Base-by-base conservation (phyloP, 37 sponge, comb jelly and placozoan species). In the Corticium candelabrum region DNA sequence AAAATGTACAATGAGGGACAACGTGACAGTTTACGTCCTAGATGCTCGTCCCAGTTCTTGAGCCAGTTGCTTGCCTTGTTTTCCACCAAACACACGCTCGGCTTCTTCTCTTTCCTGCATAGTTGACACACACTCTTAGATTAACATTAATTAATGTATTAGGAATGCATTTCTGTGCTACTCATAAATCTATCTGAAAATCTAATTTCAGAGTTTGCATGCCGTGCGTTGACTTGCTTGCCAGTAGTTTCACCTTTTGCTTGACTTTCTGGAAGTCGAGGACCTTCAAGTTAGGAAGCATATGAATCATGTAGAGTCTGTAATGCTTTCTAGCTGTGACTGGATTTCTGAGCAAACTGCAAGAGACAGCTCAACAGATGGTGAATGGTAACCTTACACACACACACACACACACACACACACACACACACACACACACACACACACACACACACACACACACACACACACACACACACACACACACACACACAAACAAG, bases 191-290 rank as follows among this genome's bases (percentile, higher is more conserved):
- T n/a, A n/a, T n/a, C n/a, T n/a, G n/a, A n/a, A n/a, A n/a, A n/a
- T n/a, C n/a, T n/a, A n/a, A n/a, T n/a, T n/a, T n/a, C n/a, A n/a
- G n/a, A n/a, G n/a, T n/a, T n/a, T n/a, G n/a, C n/a, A n/a, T n/a
- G n/a, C n/a, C n/a, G n/a, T n/a, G n/a, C n/a, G n/a, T n/a, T n/a
- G n/a, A n/a, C n/a, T n/a, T n/a, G n/a, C n/a, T n/a, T n/a, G n/a
- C n/a, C n/a, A n/a, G n/a, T n/a, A n/a, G n/a, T 3, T 86, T 21
- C 32, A 90, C 96, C 90, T 88, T 93, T 29, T 82, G 78, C 74
- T 79, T 81, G 37, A 96, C 85, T 56, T 84, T 76, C 67, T 84
- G 83, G 84, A 93, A 96, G 87, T 96, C 97, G 27, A 96, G 79
- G 35, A 96, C 86, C 78, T 85, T 74, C 30, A 96, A 81, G 39